phyloP scores from a whole-genome alignment of 2,113 vertebrate genomes.

The Rhinolophus ferrumequinum region DNA sequence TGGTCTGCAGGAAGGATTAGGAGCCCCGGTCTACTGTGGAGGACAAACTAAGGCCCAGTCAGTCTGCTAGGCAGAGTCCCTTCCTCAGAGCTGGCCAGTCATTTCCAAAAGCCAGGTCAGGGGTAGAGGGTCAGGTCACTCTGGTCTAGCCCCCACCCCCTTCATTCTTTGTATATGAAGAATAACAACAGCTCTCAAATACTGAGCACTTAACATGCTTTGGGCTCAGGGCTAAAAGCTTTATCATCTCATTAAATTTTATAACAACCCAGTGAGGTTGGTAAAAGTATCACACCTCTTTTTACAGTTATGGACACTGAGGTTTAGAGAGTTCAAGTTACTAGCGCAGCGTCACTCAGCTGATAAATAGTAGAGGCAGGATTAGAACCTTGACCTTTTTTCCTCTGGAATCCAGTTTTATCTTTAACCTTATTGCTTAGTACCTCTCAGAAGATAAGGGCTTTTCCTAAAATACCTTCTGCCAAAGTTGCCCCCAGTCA shows the following conservation, averaged over 20 bases:
- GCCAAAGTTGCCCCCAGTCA: neutral
- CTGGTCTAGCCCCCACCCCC: neutral
- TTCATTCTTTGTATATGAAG: neutral
- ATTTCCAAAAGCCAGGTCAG: neutral
- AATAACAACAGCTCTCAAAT: neutral
- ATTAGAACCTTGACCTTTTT: neutral
- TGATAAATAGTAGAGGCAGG: neutral
- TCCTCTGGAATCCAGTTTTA: neutral
- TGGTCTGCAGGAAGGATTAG: neutral
- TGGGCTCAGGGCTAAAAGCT: neutral
- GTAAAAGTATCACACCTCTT: neutral
- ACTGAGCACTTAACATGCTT: neutral
- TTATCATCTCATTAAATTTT: neutral
- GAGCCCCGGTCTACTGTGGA: neutral
- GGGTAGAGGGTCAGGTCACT: neutral
- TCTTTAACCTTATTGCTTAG: neutral
- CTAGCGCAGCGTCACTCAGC: neutral
- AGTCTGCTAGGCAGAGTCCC: neutral
- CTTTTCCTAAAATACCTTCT: conserved; percentile 18
- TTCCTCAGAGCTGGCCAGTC: neutral
- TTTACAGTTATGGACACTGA: neutral
- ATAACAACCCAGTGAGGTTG: neutral
- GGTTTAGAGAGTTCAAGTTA: neutral
- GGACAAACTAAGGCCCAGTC: neutral
- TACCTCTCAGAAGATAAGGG: neutral